Conservation (phyloP, 64 coral and sea anemone genomes). For the Pachyseris speciosa region DNA sequence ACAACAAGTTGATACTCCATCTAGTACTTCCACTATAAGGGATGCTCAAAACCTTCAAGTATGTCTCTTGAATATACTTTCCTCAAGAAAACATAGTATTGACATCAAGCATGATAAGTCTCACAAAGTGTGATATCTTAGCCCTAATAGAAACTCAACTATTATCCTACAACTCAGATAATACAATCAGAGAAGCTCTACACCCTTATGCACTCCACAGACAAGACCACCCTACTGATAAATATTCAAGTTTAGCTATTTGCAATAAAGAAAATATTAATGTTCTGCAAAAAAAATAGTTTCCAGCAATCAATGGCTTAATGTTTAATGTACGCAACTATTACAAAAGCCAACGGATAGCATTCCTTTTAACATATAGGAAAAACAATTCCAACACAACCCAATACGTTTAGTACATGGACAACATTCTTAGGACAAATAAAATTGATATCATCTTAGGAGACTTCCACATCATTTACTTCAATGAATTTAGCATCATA, state of each 20-base stretch:
- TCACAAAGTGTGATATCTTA: conserved; percentile 46
- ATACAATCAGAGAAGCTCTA: conserved; percentile 7
- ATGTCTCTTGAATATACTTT: conserved; percentile 62
- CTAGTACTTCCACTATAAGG: too few relatives aligned
- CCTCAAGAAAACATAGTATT: conserved; percentile 57
- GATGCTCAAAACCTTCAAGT: too few relatives aligned
- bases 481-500: not conserved
- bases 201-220: conserved; percentile 34
- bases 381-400: too few relatives aligned
- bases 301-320: conserved; percentile 29
- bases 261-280: conserved; percentile 29
- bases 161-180: conserved; percentile 65
- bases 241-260: conserved; percentile 61
- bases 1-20: too few relatives aligned
- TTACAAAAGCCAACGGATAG: conserved; percentile 1
- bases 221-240: too few relatives aligned
- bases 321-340: conserved; percentile 11
- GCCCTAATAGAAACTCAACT: conserved; percentile 66
- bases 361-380: too few relatives aligned
- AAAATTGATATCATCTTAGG: conserved; percentile 42
- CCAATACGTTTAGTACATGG: conserved; percentile 41
- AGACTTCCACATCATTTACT: conserved; percentile 56
- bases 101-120: conserved; percentile 60
- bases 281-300: conserved; percentile 1
- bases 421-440: conserved; percentile 6